Conservation (phyloP, 1,140 invertebrate genomes). For the Cepaea nemoralis region DNA sequence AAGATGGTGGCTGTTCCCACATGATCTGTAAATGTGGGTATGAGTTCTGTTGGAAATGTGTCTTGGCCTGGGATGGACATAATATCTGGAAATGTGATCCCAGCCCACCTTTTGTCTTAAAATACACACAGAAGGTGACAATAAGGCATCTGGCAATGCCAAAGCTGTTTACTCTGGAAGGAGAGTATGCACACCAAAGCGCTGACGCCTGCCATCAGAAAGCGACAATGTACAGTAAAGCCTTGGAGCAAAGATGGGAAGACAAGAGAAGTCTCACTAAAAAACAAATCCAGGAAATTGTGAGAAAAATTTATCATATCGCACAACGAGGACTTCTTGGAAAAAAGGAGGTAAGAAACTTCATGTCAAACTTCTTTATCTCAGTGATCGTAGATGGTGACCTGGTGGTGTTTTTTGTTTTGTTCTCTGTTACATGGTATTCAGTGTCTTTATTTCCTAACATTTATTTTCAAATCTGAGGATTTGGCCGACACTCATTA, state of each 20-base stretch:
- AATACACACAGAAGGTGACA: neutral
- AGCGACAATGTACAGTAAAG: neutral
- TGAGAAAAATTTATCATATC: neutral
- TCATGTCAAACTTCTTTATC: neutral
- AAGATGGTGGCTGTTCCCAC: constrained; percentile 38
- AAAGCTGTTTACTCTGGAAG: neutral
- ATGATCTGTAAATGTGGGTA: constrained; percentile 39
- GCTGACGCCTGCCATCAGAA: neutral
- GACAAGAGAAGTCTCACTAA: neutral
- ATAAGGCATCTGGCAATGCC: neutral
- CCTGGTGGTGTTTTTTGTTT: neutral
- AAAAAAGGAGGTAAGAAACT: neutral
- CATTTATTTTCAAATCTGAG: too few relatives aligned
- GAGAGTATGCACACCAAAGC: too few relatives aligned
- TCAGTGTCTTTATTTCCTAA: neutral
- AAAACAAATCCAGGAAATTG: neutral
- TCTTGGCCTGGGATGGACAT: neutral
- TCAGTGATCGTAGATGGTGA: neutral
- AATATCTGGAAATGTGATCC: neutral
- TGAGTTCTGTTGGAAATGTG: constrained; percentile 38
- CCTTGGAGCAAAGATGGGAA: neutral
- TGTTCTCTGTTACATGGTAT: neutral
- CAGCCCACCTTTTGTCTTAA: neutral
- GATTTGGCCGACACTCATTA: too few relatives aligned
- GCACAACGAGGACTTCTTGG: neutral